Percentiles rank a stretch among this genome's conserved stretches.
Conservation (phyloP, 2,888 invertebrate genomes). For the Ptilodon capucinus region DNA sequence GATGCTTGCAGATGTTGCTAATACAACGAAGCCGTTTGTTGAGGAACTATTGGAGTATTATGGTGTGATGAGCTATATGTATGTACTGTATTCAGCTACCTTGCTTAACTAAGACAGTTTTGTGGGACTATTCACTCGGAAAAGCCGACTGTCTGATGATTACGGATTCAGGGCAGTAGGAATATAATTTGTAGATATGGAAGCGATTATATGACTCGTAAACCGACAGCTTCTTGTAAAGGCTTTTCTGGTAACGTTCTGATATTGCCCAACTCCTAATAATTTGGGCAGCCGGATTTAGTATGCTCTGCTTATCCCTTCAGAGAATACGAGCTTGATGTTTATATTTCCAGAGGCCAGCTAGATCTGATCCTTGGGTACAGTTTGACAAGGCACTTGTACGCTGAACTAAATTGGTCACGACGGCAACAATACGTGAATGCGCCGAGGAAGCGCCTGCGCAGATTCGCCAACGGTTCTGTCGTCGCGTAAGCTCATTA, state of each 20-base stretch:
- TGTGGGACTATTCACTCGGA: too few relatives aligned
- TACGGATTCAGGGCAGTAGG: too few relatives aligned
- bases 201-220: too few relatives aligned
- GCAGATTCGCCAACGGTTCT: conserved; percentile 21
- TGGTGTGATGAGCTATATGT: conserved; percentile 85
- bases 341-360: conserved; percentile 45
- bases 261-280: too few relatives aligned
- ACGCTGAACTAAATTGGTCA: conserved; percentile 46
- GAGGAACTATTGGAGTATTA: conserved; percentile 83
- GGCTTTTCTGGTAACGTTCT: too few relatives aligned
- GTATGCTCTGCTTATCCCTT: too few relatives aligned
- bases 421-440: conserved; percentile 34
- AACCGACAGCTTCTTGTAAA: too few relatives aligned
- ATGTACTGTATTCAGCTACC: too few relatives aligned
- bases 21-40: conserved; percentile 84
- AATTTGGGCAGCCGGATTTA: too few relatives aligned
- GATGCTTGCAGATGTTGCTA: conserved; percentile 86
- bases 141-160: too few relatives aligned
- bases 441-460: conserved; percentile 34
- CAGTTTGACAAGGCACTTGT: conserved; percentile 36
- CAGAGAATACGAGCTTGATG: not conserved
- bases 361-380: conserved; percentile 52
- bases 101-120: too few relatives aligned
- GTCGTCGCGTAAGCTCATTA: conserved; percentile 46
- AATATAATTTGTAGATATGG: too few relatives aligned